phyloP scores from a whole-genome alignment of 2,888 invertebrate genomes.

The Andrena marginata region DNA sequence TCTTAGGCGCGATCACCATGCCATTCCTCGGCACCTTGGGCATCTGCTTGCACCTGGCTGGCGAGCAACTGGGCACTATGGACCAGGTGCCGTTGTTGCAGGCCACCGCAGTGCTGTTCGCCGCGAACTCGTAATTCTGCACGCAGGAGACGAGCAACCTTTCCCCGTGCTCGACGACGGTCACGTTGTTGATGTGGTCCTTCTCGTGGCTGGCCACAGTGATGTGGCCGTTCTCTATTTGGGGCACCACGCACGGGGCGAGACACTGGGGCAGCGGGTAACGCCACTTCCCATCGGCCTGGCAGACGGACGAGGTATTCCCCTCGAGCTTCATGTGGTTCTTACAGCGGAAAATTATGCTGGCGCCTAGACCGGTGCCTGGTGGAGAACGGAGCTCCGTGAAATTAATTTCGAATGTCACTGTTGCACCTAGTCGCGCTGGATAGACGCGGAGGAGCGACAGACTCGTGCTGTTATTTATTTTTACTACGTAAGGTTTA shows the following conservation, averaged over 20 bases:
- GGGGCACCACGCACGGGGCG: conserved; percentile 97
- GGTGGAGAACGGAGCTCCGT: conserved; percentile 11
- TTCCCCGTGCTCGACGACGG: conserved; percentile 90
- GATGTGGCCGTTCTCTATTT: conserved; percentile 92
- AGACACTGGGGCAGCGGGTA: conserved; percentile 96
- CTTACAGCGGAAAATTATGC: conserved; percentile 96
- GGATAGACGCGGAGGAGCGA: background rate
- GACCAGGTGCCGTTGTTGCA: conserved; percentile 99
- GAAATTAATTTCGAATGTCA: background rate
- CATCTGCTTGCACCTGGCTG: conserved; percentile 93
- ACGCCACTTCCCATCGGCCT: conserved; percentile 97
- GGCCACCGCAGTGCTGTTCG: conserved; percentile 90
- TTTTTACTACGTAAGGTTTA: conserved; percentile 36
- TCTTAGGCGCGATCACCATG: conserved; percentile 98
- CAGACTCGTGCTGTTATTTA: background rate
- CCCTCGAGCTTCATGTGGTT: conserved; percentile 96
- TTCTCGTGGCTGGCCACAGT: conserved; percentile 86
- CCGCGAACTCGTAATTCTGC: conserved; percentile 93
- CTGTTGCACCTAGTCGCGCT: background rate
- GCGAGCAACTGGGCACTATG: conserved; percentile 93
- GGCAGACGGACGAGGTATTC: conserved; percentile 95
- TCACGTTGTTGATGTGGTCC: conserved; percentile 83
- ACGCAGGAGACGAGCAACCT: conserved; percentile 92
- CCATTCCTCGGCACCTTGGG: conserved; percentile 96
- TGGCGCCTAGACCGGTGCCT: conserved; percentile 96